These are phyloP conservation scores for Planiliza haematocheilus DNA, from an alignment of 2,113 vertebrate species.

Conservation along the genomic window DNA sequence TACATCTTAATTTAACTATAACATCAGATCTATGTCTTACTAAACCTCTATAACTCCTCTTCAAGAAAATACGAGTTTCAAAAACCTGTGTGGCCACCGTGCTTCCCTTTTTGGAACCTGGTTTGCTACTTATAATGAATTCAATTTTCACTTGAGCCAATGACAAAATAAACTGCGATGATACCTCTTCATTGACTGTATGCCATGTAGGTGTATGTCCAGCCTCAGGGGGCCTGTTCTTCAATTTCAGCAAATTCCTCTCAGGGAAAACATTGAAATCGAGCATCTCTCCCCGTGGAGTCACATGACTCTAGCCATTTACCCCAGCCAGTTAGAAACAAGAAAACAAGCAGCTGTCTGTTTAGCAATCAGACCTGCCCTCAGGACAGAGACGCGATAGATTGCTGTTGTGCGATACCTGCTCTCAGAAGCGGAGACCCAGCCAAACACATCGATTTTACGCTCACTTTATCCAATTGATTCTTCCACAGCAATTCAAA, in stretches of 20 bases:
- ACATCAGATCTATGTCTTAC: conserved; percentile 20
- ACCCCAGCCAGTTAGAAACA: conserved; percentile 8
- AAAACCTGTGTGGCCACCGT: conserved; percentile 13
- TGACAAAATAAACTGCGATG: not conserved
- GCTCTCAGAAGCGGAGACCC: conserved; percentile 23
- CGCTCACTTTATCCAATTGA: conserved; percentile 33
- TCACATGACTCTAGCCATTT: conserved; percentile 35
- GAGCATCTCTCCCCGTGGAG: not conserved
- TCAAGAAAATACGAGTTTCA: conserved; percentile 1
- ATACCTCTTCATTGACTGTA: not conserved
- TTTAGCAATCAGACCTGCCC: conserved; percentile 31
- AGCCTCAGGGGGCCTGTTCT: not conserved
- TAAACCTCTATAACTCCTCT: conserved; percentile 31
- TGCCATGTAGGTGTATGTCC: not conserved
- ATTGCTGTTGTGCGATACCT: conserved; percentile 39
- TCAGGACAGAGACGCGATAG: conserved; percentile 36
- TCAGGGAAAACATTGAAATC: not conserved
- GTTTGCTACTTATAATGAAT: too few relatives aligned
- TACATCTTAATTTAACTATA: conserved; percentile 20
- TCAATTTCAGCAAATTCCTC: conserved; percentile 5
- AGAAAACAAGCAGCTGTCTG: conserved; percentile 45
- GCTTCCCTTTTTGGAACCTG: too few relatives aligned
- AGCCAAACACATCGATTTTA: conserved; percentile 52
- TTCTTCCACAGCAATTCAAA: conserved; percentile 23
- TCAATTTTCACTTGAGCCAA: too few relatives aligned